Conservation (phyloP, 2,797 vertebrate genomes). For the Chromobotia macracanthus region DNA sequence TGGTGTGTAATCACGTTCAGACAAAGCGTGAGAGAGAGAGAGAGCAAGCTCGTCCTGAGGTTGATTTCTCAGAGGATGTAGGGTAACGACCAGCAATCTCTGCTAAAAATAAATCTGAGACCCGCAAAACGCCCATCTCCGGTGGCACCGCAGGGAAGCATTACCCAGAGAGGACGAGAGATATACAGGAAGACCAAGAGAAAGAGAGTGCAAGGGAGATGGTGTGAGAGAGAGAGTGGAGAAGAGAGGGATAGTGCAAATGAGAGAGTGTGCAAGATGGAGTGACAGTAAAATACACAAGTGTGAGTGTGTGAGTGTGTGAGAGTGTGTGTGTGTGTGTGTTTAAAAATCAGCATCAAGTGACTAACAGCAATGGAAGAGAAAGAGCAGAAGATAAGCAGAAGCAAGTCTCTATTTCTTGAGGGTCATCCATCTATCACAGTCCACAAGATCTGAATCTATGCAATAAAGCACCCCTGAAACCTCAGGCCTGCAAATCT, state of each 20-base stretch:
- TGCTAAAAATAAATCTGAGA: slow-evolving; percentile 77
- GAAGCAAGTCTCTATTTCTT: slow-evolving; percentile 11
- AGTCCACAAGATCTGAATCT: slow-evolving; percentile 76
- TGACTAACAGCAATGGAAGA: slow-evolving; percentile 16
- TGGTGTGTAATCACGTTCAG: slow-evolving; percentile 37
- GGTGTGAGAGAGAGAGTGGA: too few species aligned
- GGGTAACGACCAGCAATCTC: slow-evolving; percentile 64
- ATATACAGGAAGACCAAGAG: background rate
- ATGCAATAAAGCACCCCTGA: slow-evolving; percentile 73
- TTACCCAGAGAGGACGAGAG: slow-evolving; percentile 4
- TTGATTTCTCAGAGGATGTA: slow-evolving; percentile 65
- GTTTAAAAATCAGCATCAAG: background rate
- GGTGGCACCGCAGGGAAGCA: slow-evolving; percentile 69
- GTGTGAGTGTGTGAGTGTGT: too few species aligned
- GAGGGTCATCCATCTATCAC: slow-evolving; percentile 65
- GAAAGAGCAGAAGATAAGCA: slow-evolving; percentile 29
- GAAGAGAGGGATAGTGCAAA: too few species aligned
- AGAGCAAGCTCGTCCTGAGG: slow-evolving; percentile 11
- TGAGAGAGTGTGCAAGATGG: too few species aligned
- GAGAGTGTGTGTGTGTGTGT: background rate
- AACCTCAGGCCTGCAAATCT: slow-evolving; percentile 70
- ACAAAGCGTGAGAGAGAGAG: background rate
- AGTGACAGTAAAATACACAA: too few species aligned
- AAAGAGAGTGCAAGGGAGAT: background rate
- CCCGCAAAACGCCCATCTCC: slow-evolving; percentile 72